Percentiles rank a stretch among this genome's conserved stretches.
Evolutionary conservation across 2,113 vertebrate genomes (phyloP).

Genomic region (Chionodraco myersi): DNA sequence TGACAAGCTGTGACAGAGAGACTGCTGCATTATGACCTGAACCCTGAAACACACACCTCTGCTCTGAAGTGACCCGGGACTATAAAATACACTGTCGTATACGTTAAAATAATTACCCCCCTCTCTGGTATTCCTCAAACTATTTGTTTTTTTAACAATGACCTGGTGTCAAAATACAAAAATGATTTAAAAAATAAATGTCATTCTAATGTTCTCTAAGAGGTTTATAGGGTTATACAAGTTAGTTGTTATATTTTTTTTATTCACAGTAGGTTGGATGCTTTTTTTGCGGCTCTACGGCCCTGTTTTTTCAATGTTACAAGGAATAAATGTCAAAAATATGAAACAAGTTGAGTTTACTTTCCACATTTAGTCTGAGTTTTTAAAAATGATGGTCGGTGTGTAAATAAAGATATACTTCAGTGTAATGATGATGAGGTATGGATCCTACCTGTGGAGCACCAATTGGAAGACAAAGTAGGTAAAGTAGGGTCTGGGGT

Average conservation of each 20-base stretch:
- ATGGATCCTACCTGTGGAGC: background rate
- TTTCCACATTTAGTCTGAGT: too few relatives aligned
- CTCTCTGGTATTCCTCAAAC: background rate
- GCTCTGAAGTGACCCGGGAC: background rate
- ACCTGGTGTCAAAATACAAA: background rate
- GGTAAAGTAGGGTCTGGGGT: too few relatives aligned
- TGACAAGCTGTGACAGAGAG: conserved; percentile 32
- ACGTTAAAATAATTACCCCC: background rate
- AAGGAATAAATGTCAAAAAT: background rate
- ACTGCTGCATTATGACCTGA: background rate
- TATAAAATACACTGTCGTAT: background rate
- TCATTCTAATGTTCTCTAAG: background rate
- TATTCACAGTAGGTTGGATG: too few relatives aligned
- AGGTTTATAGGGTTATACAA: background rate
- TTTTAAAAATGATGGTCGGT: background rate
- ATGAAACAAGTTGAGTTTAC: too few relatives aligned
- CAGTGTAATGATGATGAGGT: background rate
- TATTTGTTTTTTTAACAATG: background rate
- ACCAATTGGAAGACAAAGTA: background rate
- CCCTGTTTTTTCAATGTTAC: background rate
- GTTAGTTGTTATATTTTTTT: too few relatives aligned
- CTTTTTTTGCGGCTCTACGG: too few relatives aligned
- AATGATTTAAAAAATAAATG: background rate
- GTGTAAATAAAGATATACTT: background rate
- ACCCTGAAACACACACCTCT: background rate